Base-by-base conservation (phyloP, 2,113 vertebrate genomes). In the Nibea coibor region DNA sequence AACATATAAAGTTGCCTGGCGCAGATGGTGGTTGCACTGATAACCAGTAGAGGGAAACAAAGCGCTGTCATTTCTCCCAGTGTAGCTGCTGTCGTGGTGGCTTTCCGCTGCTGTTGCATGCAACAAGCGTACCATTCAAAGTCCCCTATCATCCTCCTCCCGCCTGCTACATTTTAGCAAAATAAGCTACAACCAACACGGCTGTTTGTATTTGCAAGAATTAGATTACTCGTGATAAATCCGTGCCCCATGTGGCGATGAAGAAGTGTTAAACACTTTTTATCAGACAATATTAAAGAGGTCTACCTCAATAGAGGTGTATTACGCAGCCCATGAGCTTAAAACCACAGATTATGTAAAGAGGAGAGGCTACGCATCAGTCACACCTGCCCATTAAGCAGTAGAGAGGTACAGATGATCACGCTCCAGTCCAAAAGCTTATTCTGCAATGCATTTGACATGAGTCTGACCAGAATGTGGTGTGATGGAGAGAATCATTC, bases 1-100 rank as follows among this genome's bases (percentile, higher is more conserved):
- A 39, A 39, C 35, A 39, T 39, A n/a, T 48, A 10, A 66, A 48
- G 15, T 28, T 28, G 17, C 47, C 62, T 61, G 51, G 62, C 57
- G 42, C 70, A 68, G 68, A 80, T 54, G 67, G 89, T 26, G 19
- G 63, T 87, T 86, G 67, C 78, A 17, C 47, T 47, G 26, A 11
- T 68, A n/a, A 85, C 88, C 93, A 93, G 89, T 83, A 94, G 94
- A 94, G 93, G 92, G 94, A 93, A 93, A 93, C 87, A 93, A 84
- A 88, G 93, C 10, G 16, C 92, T 80, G 47, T 35, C 65, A 57
- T 78, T 83, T n/a, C 26, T 63, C 47, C 53, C 72, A 43, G 2
- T 28, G 61, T 67, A 63, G 75, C 74, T 75, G 56, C 75, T 26
- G 39, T 82, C 75, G 87, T 75, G 59, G 75, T 73, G 78, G 75